Evolutionary conservation across 2,113 vertebrate species (phyloP), one percentile per base, ranked within the genome.

Genomic region (Chrysemys picta): DNA sequence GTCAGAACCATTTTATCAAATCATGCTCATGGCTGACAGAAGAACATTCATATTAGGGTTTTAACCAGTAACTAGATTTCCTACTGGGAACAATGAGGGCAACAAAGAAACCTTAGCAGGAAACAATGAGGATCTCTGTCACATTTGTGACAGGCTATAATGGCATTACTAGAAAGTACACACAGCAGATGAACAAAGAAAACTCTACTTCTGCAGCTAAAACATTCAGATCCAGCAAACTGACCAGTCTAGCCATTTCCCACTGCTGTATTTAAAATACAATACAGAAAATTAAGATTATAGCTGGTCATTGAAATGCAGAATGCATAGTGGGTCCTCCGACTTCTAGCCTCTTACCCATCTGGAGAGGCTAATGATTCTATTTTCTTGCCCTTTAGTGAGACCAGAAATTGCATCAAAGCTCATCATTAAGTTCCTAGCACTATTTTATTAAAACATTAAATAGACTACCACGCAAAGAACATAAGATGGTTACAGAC

Each of bases 151-250:
- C 49, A 89, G 85, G 52, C 80, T 59, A 0, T 31, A 93, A 72
- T n/a, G 85, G 82, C 47, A 91, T 57, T 78, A 75, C 11, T 31
- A 56, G 59, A 89, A 95, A 12, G n/a, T 50, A 84, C 21, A 83
- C 16, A 88, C 72, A 1, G 9, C 29, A 88, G 49, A 97, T 1
- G 10, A 85, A 87, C 88, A 96, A 92, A 84, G 45, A n/a, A 89
- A 85, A 5, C 50, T 90, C 80, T 89, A 85, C 35, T 86, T 94
- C 84, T 92, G 65, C 79, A 53, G 82, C 69, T 89, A 84, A 94
- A 93, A 78, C n/a, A 80, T 94, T 54, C 62, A 92, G 90, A 95
- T 89, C 24, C 80, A 95, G 2, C 25, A 93, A 94, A 10, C 50
- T 24, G 29, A 50, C 42, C 25, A 78, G n/a, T 49, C 93, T 62